phyloP scores from a whole-genome alignment of 2,113 vertebrate genomes.

The Catharus minimus region DNA sequence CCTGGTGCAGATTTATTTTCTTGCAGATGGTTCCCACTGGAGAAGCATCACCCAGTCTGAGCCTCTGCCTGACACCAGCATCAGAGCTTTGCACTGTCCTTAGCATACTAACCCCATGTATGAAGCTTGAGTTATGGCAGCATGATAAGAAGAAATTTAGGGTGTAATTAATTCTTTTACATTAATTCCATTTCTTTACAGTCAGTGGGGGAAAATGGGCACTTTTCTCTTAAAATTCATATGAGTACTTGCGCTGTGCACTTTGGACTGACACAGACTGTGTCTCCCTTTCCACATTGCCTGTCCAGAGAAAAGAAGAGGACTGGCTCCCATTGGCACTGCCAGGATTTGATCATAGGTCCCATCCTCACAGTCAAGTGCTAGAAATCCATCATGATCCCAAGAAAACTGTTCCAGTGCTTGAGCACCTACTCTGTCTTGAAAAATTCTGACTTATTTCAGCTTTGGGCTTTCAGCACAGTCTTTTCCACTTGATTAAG shows the following conservation, averaged over 20 bases:
- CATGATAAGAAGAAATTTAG: background rate
- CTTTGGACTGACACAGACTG: background rate
- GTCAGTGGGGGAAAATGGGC: background rate
- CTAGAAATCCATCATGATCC: background rate
- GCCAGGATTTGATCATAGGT: background rate
- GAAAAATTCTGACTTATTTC: background rate
- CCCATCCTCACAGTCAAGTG: background rate
- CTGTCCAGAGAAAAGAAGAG: background rate
- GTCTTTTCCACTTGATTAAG: background rate
- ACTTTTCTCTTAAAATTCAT: background rate
- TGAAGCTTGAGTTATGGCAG: background rate
- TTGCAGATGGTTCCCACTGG: background rate
- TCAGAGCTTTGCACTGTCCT: background rate
- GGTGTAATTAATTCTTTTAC: background rate
- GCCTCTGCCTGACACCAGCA: background rate
- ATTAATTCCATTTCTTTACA: background rate
- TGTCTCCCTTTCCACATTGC: background rate
- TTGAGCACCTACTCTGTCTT: background rate
- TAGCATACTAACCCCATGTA: background rate
- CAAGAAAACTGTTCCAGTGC: background rate
- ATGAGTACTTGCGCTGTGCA: background rate
- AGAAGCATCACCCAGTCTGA: background rate
- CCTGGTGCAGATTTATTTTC: background rate
- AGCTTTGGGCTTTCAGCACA: background rate
- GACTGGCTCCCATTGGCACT: background rate